Evolutionary conservation across 2,113 vertebrate species (phyloP).

Genomic region (Ptilonorhynchus violaceus): DNA sequence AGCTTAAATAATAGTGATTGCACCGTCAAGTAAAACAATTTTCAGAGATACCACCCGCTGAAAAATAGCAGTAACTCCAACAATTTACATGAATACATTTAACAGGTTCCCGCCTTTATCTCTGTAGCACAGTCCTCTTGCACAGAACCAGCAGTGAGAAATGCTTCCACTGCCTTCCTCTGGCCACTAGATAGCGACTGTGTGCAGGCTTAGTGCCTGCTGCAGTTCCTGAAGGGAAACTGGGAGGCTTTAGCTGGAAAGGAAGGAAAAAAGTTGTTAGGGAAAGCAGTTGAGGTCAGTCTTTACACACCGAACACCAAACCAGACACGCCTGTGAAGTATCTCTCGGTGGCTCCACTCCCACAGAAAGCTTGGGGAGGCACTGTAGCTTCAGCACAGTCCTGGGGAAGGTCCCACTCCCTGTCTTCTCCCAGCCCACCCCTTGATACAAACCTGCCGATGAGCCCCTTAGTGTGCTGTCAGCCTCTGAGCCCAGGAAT

Average conservation of each 20-base stretch:
- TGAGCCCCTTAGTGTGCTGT: too few species aligned
- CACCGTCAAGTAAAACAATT: neutral
- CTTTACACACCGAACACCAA: neutral
- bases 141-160: neutral
- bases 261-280: neutral
- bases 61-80: neutral
- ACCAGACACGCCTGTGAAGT: neutral
- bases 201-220: neutral
- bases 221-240: neutral
- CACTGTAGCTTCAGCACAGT: neutral
- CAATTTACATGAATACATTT: neutral
- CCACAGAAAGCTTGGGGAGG: neutral
- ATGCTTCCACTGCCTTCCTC: neutral
- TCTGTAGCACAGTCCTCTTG: neutral
- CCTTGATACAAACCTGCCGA: neutral
- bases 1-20: neutral
- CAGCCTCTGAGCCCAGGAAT: neutral
- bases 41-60: neutral
- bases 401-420: neutral
- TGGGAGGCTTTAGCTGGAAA: neutral
- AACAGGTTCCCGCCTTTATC: neutral
- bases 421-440: neutral
- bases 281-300: neutral
- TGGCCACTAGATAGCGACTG: conserved; percentile 35
- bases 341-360: neutral